phyloP scores from a whole-genome alignment of 2,888 invertebrate species.

The Julus scandinavius region DNA sequence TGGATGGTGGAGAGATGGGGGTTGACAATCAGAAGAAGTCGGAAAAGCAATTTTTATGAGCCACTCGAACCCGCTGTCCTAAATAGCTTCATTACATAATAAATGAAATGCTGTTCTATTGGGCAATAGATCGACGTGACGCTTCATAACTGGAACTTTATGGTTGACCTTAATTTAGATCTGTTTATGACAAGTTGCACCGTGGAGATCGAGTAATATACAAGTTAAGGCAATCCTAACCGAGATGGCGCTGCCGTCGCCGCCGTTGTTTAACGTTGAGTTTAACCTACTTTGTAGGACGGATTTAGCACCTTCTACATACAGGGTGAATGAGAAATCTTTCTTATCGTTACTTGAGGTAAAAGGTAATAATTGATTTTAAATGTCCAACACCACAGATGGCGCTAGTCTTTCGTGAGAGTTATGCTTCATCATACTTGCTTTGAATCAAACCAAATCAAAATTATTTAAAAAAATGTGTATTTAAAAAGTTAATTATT shows the following conservation, averaged over 20 bases:
- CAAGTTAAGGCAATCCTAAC: not conserved
- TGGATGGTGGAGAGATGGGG: constrained; percentile 1
- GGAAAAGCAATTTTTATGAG: not conserved
- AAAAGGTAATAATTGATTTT: no score
- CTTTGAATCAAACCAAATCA: no score
- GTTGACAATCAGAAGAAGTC: not conserved
- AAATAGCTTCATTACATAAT: not conserved
- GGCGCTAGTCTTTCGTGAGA: no score
- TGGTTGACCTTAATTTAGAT: not conserved
- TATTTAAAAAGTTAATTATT: no score
- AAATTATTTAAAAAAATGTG: no score
- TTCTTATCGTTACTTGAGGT: no score
- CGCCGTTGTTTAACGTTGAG: no score
- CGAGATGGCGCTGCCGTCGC: not conserved
- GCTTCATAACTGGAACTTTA: not conserved
- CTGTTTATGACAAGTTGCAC: not conserved
- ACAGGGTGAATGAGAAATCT: no score
- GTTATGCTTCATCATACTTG: no score
- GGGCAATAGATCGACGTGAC: not conserved
- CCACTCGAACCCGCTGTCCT: not conserved
- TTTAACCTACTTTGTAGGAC: no score
- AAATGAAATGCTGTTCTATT: not conserved
- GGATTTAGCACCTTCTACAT: no score
- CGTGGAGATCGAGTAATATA: not conserved
- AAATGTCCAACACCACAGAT: no score